phyloP scores from a whole-genome alignment of 2,113 vertebrate genomes.

The Microcebus ravelobensis region DNA sequence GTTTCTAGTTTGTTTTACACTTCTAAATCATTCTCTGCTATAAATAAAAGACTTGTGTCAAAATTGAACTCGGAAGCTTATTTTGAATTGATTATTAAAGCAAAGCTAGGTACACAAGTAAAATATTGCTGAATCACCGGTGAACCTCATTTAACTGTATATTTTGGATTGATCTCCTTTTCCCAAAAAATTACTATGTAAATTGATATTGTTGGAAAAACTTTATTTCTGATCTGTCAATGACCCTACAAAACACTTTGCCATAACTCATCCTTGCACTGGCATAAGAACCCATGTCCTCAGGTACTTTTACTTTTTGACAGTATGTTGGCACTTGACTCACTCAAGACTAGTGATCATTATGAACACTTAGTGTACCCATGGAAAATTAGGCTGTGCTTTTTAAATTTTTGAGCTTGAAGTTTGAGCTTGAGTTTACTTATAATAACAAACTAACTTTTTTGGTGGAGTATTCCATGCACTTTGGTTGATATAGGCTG shows the following conservation, averaged over 20 bases:
- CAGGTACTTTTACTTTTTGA: background rate
- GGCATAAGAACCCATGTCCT: background rate
- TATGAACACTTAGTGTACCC: background rate
- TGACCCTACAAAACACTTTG: background rate
- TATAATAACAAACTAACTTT: background rate
- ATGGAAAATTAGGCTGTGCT: background rate
- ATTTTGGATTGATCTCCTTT: conserved; percentile 40
- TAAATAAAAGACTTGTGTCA: conserved; percentile 52
- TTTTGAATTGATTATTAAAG: conserved; percentile 59
- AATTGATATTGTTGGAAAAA: conserved; percentile 6
- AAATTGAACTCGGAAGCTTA: conserved; percentile 23
- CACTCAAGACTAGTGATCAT: background rate
- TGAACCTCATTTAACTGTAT: conserved; percentile 24
- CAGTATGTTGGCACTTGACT: background rate
- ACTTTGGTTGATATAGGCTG: background rate
- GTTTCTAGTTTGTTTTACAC: background rate
- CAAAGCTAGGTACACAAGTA: background rate
- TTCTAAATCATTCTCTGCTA: conserved; percentile 30
- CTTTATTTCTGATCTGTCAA: background rate
- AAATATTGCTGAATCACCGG: background rate
- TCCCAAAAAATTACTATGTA: background rate
- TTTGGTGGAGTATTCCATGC: background rate
- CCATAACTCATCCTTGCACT: background rate
- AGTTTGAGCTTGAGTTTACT: background rate
- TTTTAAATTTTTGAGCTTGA: background rate